Percentiles rank a stretch among this genome's conserved stretches.
phyloP scores from a whole-genome alignment of 2,113 vertebrate genomes.

The Phalacrocorax aristotelis region DNA sequence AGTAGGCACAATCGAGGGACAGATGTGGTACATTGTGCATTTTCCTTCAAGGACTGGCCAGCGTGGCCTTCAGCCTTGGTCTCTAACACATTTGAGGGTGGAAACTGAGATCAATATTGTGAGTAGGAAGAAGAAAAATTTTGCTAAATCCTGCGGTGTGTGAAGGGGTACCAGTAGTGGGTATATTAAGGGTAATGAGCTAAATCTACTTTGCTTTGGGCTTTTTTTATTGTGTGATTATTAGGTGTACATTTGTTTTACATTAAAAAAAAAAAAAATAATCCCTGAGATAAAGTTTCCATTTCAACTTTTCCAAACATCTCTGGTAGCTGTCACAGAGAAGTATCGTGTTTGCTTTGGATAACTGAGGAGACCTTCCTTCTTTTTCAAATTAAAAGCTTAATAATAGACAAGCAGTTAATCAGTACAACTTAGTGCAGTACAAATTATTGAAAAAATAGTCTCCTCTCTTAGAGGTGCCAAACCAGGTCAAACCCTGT shows the following conservation, averaged over 20 bases:
- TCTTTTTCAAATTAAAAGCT: neutral
- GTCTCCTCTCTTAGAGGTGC: neutral
- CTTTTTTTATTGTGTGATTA: neutral
- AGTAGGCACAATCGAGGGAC: fast-evolving
- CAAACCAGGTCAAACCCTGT: neutral
- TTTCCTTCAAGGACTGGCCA: neutral
- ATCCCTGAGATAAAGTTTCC: neutral
- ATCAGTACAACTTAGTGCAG: neutral
- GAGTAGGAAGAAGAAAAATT: neutral
- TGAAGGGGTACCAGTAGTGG: neutral
- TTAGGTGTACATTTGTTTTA: neutral
- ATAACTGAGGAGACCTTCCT: neutral
- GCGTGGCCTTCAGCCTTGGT: neutral
- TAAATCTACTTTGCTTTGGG: neutral
- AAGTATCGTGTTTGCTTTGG: neutral
- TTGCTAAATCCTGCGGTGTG: neutral
- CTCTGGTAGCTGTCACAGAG: neutral
- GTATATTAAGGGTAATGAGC: neutral
- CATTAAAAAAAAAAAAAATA: neutral
- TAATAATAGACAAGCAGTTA: neutral
- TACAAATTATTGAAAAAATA: neutral
- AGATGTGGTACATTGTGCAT: fast-evolving
- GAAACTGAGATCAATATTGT: neutral
- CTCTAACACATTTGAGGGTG: neutral
- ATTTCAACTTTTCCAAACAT: neutral